Percentiles rank a stretch among this genome's conserved stretches.
Conservation (phyloP, 2,888 invertebrate species). For the Dasysyrphus tricinctus region DNA sequence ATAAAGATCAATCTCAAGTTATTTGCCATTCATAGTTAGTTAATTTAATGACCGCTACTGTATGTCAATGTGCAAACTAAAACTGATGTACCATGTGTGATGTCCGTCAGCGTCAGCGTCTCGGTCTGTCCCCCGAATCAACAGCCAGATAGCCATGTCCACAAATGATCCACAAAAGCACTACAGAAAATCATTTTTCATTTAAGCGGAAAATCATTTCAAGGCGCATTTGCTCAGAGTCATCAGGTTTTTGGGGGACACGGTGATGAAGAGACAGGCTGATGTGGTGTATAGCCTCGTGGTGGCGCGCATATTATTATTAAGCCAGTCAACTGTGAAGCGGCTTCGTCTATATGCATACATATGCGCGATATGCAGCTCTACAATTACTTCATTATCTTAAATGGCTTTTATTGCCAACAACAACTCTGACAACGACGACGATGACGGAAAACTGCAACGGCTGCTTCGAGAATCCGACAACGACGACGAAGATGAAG, state of each 20-base stretch:
- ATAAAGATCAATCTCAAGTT: slow-evolving; percentile 32
- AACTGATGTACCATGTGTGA: slow-evolving; percentile 48
- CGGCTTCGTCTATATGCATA: slow-evolving; percentile 16
- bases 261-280: slow-evolving; percentile 1
- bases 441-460: slow-evolving; percentile 70
- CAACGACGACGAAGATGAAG: background rate
- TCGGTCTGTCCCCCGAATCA: slow-evolving; percentile 41
- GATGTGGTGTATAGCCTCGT: background rate
- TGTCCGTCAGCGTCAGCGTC: slow-evolving; percentile 51
- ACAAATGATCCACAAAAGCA: slow-evolving; percentile 69
- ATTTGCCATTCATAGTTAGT: slow-evolving; percentile 30
- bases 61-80: slow-evolving; percentile 25
- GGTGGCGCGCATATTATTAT: slow-evolving; percentile 67
- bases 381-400: slow-evolving; percentile 75
- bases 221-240: slow-evolving; percentile 60
- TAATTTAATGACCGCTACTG: slow-evolving; percentile 58
- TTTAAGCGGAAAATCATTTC: slow-evolving; percentile 74
- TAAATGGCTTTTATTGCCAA: slow-evolving; percentile 74
- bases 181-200: slow-evolving; percentile 69
- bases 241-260: slow-evolving; percentile 23
- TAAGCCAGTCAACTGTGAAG: slow-evolving; percentile 63
- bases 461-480: slow-evolving; percentile 6
- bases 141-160: slow-evolving; percentile 38
- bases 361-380: slow-evolving; percentile 35
- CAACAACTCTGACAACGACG: slow-evolving; percentile 68